A percentile compares a stretch with the other conserved stretches of the same genome.
phyloP scores from a whole-genome alignment of 2,113 vertebrate species.

The Canis aureus region DNA sequence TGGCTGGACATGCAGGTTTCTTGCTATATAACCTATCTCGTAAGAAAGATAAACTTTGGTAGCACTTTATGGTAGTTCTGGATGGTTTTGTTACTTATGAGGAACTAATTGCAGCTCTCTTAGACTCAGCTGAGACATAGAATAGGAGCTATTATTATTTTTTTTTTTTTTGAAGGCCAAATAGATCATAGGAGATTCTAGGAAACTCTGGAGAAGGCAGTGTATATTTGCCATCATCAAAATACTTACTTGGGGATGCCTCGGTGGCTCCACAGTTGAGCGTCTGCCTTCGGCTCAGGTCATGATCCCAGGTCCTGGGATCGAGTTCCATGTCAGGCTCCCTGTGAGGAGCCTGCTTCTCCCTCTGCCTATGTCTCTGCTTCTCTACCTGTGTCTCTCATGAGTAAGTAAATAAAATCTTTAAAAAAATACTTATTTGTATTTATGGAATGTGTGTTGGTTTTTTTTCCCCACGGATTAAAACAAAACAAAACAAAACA shows the following conservation, averaged over 20 bases:
- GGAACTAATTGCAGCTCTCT: neutral
- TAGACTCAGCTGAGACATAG: neutral
- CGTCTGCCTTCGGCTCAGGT: neutral
- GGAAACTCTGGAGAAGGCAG: neutral
- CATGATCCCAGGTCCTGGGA: too few species aligned
- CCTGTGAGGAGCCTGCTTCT: neutral
- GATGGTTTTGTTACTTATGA: neutral
- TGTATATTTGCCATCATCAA: neutral
- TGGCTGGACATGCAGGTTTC: neutral
- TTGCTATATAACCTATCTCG: neutral
- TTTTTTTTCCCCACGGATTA: too few species aligned
- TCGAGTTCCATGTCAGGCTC: neutral
- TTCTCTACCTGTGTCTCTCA: too few species aligned
- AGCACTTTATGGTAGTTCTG: neutral
- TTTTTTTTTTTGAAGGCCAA: conserved; percentile 1
- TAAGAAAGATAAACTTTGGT: conserved; percentile 12
- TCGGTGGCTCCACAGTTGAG: neutral
- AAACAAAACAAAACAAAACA: too few species aligned
- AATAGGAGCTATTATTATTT: neutral
- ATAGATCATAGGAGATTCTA: neutral
- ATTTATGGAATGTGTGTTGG: too few species aligned
- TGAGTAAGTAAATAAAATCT: too few species aligned
- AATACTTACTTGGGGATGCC: neutral
- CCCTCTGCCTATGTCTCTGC: too few species aligned
- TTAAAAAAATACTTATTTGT: too few species aligned